Conservation (phyloP, 2,113 vertebrate species). For the Bettongia penicillata region DNA sequence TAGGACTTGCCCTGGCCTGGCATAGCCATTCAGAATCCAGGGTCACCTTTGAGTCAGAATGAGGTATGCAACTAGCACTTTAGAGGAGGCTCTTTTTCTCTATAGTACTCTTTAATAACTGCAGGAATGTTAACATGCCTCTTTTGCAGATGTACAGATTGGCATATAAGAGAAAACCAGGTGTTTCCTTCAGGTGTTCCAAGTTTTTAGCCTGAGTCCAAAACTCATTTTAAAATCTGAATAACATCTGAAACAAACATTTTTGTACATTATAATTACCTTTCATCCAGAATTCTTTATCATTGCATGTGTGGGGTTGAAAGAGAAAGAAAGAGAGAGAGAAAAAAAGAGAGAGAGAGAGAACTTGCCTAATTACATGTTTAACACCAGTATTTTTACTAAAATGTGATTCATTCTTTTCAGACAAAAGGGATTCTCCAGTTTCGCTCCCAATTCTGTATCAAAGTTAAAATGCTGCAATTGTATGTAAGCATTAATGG, state of each 20-base stretch:
- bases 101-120: conserved; percentile 12
- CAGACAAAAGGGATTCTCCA: conserved; percentile 16
- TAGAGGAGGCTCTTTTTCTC: neutral
- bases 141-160: neutral
- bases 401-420: neutral
- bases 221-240: neutral
- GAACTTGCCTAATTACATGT: neutral
- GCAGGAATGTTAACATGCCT: neutral
- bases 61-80: neutral
- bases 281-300: neutral
- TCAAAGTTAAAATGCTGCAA: conserved; percentile 9
- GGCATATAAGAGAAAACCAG: conserved; percentile 34
- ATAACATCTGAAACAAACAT: neutral
- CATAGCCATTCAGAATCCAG: neutral
- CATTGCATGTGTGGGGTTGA: no score
- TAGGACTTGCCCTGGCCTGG: neutral
- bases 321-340: no score
- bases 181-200: neutral
- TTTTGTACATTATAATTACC: conserved; percentile 9
- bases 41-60: neutral
- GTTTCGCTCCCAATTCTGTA: neutral
- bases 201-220: neutral
- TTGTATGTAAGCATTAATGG: neutral
- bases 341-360: neutral
- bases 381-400: neutral